Percentiles rank a stretch among this genome's conserved stretches.
Evolutionary conservation across 2,888 invertebrate species (phyloP).

Genomic region (Polyommatus icarus): DNA sequence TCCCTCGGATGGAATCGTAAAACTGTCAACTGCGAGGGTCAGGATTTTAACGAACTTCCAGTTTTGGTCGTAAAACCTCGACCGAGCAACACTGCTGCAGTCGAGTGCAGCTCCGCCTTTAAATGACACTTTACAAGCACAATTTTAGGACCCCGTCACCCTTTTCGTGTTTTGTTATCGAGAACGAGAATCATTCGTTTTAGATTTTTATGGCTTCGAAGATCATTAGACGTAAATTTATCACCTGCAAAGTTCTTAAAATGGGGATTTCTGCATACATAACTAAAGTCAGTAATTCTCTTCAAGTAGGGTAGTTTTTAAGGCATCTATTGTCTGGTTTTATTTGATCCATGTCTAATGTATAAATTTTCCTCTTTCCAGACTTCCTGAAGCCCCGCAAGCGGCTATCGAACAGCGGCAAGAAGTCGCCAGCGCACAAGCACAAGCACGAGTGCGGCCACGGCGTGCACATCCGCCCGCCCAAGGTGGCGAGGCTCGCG

Average conservation of each 20-base stretch:
- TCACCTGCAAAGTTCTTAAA: slow-evolving; percentile 8
- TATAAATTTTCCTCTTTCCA: slow-evolving; percentile 61
- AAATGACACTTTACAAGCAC: slow-evolving; percentile 54
- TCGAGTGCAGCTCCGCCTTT: slow-evolving; percentile 48
- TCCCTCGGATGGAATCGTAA: slow-evolving; percentile 70
- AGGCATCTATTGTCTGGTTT: not conserved
- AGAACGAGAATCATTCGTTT: not conserved
- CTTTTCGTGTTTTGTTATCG: slow-evolving; percentile 32
- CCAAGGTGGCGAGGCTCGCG: slow-evolving; percentile 70
- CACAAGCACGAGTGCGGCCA: slow-evolving; percentile 73
- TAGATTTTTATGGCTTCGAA: slow-evolving; percentile 2
- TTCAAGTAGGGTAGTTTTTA: too few relatives aligned
- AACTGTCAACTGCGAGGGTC: slow-evolving; percentile 56
- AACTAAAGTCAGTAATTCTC: not conserved
- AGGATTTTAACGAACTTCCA: slow-evolving; percentile 60
- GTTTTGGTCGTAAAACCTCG: slow-evolving; percentile 61
- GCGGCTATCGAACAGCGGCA: slow-evolving; percentile 73
- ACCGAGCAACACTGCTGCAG: slow-evolving; percentile 49
- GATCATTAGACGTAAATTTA: not conserved
- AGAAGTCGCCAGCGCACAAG: slow-evolving; percentile 72
- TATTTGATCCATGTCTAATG: not conserved
- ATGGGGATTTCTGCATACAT: not conserved
- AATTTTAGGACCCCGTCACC: slow-evolving; percentile 36
- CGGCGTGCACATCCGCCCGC: slow-evolving; percentile 73
- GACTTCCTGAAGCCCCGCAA: slow-evolving; percentile 85